Evolutionary conservation across 1,140 invertebrate genomes (phyloP).

Genomic region (Monochamus saltuarius): DNA sequence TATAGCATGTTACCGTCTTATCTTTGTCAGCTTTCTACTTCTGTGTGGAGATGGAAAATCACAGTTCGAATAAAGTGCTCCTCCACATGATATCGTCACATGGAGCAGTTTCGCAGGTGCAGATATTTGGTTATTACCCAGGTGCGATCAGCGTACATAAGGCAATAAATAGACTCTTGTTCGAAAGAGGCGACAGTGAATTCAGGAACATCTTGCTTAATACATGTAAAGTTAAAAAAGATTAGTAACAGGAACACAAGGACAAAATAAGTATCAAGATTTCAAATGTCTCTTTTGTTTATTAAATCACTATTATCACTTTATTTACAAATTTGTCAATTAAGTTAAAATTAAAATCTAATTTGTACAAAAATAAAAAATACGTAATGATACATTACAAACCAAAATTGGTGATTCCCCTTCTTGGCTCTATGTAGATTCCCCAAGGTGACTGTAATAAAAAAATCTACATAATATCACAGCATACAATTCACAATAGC

Average conservation of each 20-base stretch:
- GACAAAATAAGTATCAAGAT: constrained; percentile 15
- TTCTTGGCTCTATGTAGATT: constrained; percentile 27
- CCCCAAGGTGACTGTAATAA: constrained; percentile 45
- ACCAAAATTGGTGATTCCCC: constrained; percentile 38
- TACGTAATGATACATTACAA: constrained; percentile 38
- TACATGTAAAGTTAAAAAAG: constrained; percentile 41
- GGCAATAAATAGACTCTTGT: constrained; percentile 1
- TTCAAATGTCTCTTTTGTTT: constrained; percentile 21
- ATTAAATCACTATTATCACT: constrained; percentile 35
- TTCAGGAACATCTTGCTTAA: constrained; percentile 17
- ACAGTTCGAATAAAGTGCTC: constrained; percentile 2
- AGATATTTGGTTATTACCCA: constrained; percentile 7
- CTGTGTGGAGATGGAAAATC: neutral
- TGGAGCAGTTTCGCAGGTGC: constrained; percentile 4
- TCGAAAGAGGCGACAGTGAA: constrained; percentile 7
- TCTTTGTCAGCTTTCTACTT: constrained; percentile 6
- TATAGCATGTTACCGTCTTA: neutral
- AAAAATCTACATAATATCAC: constrained; percentile 49
- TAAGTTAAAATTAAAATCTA: constrained; percentile 21
- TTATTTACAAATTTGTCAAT: constrained; percentile 21
- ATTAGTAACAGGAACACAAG: constrained; percentile 33
- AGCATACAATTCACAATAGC: constrained; percentile 26
- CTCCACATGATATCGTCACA: constrained; percentile 13
- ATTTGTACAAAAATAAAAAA: constrained; percentile 29
- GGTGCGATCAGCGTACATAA: constrained; percentile 3